Evolutionary conservation across 2,888 invertebrate genomes (phyloP), one percentile per base, ranked within the genome.

Genomic region (Eurytoma adleriae): DNA sequence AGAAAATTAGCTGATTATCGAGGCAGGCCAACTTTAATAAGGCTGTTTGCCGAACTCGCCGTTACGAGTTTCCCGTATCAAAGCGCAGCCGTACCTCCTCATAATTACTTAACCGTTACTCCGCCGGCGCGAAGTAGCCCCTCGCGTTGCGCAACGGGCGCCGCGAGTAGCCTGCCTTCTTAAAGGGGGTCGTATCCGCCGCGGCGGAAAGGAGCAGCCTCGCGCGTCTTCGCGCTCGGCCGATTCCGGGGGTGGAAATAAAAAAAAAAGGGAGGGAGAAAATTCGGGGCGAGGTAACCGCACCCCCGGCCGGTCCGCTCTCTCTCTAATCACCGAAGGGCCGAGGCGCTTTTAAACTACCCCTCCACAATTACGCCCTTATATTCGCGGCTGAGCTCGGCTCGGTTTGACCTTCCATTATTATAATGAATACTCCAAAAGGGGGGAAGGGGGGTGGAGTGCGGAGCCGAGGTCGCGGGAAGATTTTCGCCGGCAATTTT

Each of bases 311-410:
- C 68, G 61, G 18, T 83, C 83, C 85, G 83, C 84, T 85, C 85
- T 83, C 84, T 85, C n/a, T n/a, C n/a, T n/a, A 83, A 86, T 86
- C 84, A 84, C 81, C 83, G 83, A 83, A 85, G 84, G 82, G 76
- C 80, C 68, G 78, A 54, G 79, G 79, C 83, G 85, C 86, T 87
- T 86, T 87, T 85, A 85, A 85, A 87, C 83, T 84, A 84, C 84
- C 84, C 82, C 76, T 82, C 81, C 82, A 81, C 86, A 85, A 86
- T 86, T 86, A 84, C 81, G 83, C 79, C 80, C 82, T 82, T 82
- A 83, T 83, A n/a, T n/a, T 84, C 83, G 48, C 24, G 61, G 67
- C 52, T 50, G 69, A 67, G 48, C 30, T 40, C 27, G 59, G 48
- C 40, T 40, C 30, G 12, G 57, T 61, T 71, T 24, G 78, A 82